These are phyloP conservation scores for Tautogolabrus adspersus DNA, from an alignment of 2,113 vertebrate species.

Conservation along the genomic window DNA sequence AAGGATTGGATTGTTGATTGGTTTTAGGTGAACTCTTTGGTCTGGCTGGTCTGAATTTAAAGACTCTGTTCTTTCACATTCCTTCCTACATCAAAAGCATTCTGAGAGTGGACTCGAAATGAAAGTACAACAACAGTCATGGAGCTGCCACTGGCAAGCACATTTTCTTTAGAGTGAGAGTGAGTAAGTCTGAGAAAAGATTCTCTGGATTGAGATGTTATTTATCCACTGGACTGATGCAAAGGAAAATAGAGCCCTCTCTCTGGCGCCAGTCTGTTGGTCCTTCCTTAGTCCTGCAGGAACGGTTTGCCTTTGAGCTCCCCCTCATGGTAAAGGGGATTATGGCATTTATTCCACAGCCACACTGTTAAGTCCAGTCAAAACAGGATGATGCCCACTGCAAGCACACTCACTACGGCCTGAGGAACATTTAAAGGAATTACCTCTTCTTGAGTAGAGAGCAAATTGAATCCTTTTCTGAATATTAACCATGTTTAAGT, in stretches of 20 bases:
- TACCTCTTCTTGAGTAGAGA: not conserved
- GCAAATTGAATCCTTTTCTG: constrained; percentile 8
- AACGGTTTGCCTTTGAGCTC: constrained; percentile 77
- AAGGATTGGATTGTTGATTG: constrained; percentile 20
- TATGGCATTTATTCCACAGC: constrained; percentile 53
- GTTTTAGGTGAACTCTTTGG: constrained; percentile 3
- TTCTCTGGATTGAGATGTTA: no score
- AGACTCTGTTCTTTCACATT: constrained; percentile 3
- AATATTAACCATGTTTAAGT: constrained; percentile 23
- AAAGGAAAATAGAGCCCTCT: constrained; percentile 33
- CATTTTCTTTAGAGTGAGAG: no score
- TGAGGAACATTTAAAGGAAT: constrained; percentile 6
- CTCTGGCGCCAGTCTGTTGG: constrained; percentile 34
- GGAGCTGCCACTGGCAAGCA: not conserved
- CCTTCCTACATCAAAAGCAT: constrained; percentile 6
- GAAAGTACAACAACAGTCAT: not conserved
- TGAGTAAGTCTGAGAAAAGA: no score
- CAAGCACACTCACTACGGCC: constrained; percentile 12
- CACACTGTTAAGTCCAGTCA: constrained; percentile 16
- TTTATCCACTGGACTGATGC: not conserved
- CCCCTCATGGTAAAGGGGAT: constrained; percentile 73
- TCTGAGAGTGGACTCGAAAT: not conserved
- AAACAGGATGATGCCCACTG: constrained; percentile 17
- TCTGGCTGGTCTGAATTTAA: not conserved
- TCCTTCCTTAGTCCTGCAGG: constrained; percentile 33